These are phyloP conservation scores for Tetragnatha versicolor DNA, from an alignment of 1,140 invertebrate species.

Conservation along the genomic window DNA sequence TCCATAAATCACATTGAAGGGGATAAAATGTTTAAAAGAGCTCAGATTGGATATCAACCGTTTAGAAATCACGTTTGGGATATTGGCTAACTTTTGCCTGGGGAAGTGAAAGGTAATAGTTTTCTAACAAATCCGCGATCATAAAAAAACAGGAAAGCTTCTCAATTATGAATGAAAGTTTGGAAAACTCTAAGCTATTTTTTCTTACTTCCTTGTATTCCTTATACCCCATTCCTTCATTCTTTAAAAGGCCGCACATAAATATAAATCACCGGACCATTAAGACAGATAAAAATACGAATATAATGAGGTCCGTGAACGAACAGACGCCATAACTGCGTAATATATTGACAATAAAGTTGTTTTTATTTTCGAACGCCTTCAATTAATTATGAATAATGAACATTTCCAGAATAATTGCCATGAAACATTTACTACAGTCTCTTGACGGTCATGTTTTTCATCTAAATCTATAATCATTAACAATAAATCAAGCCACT, in stretches of 20 bases:
- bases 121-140: too few species aligned
- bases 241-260: slow-evolving; percentile 34
- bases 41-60: too few species aligned
- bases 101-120: too few species aligned
- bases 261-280: slow-evolving; percentile 38
- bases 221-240: background rate
- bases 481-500: slow-evolving; percentile 49
- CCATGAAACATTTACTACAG: slow-evolving; percentile 52
- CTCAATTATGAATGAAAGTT: slow-evolving; percentile 16
- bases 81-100: too few species aligned
- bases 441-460: slow-evolving; percentile 42
- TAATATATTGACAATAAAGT: slow-evolving; percentile 54
- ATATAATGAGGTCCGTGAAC: slow-evolving; percentile 16
- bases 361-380: slow-evolving; percentile 42
- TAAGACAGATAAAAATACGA: slow-evolving; percentile 45
- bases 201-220: background rate
- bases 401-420: slow-evolving; percentile 46
- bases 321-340: slow-evolving; percentile 20
- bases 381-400: slow-evolving; percentile 54
- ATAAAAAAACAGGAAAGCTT: background rate
- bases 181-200: slow-evolving; percentile 9
- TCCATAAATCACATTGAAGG: too few species aligned
- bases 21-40: too few species aligned
- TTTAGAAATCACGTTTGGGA: too few species aligned
- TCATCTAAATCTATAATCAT: slow-evolving; percentile 54